Percentiles rank a stretch among this genome's conserved stretches.
These are phyloP conservation scores for Haliaeetus leucogaster DNA, from an alignment of 2,113 vertebrate genomes.

Conservation along the genomic window DNA sequence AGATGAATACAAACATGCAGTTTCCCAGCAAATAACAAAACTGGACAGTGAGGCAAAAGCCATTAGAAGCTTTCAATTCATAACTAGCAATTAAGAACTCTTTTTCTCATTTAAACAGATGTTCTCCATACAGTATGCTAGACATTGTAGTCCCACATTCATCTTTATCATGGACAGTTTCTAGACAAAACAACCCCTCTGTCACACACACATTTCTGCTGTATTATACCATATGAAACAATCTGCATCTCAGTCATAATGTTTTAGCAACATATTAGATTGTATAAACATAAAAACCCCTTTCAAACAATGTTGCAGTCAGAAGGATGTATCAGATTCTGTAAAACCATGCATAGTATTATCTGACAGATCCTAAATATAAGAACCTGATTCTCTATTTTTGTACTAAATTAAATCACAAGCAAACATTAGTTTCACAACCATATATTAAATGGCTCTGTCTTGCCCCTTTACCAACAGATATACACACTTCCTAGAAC, in stretches of 20 bases:
- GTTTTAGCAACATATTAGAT: background rate
- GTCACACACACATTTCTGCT: background rate
- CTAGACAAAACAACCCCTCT: background rate
- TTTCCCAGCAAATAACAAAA: background rate
- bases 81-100: background rate
- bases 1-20: background rate
- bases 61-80: background rate
- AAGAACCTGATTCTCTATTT: background rate
- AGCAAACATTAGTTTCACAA: background rate
- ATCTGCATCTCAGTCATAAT: background rate
- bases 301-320: background rate
- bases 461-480: background rate
- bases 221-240: background rate
- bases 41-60: background rate
- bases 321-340: background rate
- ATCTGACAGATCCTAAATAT: background rate
- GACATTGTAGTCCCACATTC: background rate
- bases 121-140: background rate
- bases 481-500: background rate
- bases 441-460: background rate
- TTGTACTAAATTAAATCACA: background rate
- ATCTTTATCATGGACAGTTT: background rate
- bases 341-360: background rate
- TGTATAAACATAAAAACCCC: background rate
- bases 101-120: background rate